Base-by-base conservation (phyloP, 2,113 vertebrate genomes). In the Miniopterus natalensis region DNA sequence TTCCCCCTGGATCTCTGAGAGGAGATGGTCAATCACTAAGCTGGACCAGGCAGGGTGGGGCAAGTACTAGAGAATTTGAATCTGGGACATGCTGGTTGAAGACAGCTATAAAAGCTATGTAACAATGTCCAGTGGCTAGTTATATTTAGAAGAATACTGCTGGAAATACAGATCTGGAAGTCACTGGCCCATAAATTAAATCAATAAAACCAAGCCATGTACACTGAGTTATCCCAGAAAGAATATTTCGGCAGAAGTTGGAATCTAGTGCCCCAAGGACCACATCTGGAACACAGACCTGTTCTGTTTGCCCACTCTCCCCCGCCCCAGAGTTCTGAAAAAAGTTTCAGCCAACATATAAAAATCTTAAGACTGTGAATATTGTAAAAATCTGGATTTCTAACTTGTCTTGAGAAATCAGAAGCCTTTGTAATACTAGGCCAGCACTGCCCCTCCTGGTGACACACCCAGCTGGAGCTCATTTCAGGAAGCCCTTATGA, bases 271-370 rank as follows among this genome's bases (percentile, higher is more conserved):
- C 84, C 57, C 80, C 63, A 88, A 63, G 65, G 45, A 85, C 40
- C 49, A 95, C 90, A 95, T 96, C 86, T 93, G 92, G 77, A 90
- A 95, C 59, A 93, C 84, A 97, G 83, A 92, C 70, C 23, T 79
- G 65, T 81, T 91, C 87, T 74, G 25, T 85, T 92, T 91, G 68
- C 74, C 49, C 53, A 15, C 53, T 18, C 36, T 29, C 29, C 36
- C 36, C 66, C 17, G 49, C 29, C 8, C 42, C 55, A 63, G 66
- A 93, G n/a, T 95, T 95, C 83, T 86, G 78, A 96, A 94, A 92
- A 93, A 89, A 87, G 45, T 47, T 81, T 93, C 55, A 88, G 51
- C 70, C 68, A 96, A 91, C 65, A 74, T 78, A 79, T 18, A 93
- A 96, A 97, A 95, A 74, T 71, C n/a, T 90, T 90, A 59, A 94